Evolutionary conservation across 2,888 invertebrate genomes (phyloP), one percentile per base, ranked within the genome.

Genomic region (Palloptera scutellata): DNA sequence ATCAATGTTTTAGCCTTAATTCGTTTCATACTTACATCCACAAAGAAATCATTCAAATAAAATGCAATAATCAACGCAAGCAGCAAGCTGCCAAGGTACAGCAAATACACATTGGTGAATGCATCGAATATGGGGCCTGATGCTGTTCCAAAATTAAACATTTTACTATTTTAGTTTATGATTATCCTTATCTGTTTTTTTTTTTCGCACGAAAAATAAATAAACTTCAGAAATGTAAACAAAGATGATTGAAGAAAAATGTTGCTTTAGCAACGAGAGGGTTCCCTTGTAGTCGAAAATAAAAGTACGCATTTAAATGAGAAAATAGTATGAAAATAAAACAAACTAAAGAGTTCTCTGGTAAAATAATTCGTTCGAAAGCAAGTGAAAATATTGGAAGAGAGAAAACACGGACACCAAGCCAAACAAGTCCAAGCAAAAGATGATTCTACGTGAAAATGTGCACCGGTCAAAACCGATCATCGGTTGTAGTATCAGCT

Each of bases 51-150:
- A n/a, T 75, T 74, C 69, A 61, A 76, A 59, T 76, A 78, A 1
- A 76, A 70, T 41, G 75, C 77, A 53, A 78, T 69, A 41, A 76
- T 67, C 13, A 77, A 73, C 2, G 77, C 77, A 66, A 77, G 72
- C 58, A 77, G 69, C 20, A 76, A 73, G 8, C 76, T 78, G 10
- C 73, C 74, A 55, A 72, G 76, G 59, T 76, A 74, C 5, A 78
- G 59, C 4, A 76, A 52, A 58, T 76, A 78, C 60, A 76, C 72
- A 69, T 76, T 75, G 19, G 74, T 74, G 40, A 77, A 66, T 45
- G 73, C 74, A 61, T 73, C 72, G 41, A 75, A 69, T 20, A 75
- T 55, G 19, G 67, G 64, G 41, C 65, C 67, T 15, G 60, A 65
- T 30, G 64, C 68, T 30, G 30, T 30, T 40, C 59, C 70, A 64